Percentiles rank a stretch among this genome's conserved stretches.
These are phyloP conservation scores for Coptodon rendalli DNA, from an alignment of 2,113 vertebrate species.

Conservation along the genomic window DNA sequence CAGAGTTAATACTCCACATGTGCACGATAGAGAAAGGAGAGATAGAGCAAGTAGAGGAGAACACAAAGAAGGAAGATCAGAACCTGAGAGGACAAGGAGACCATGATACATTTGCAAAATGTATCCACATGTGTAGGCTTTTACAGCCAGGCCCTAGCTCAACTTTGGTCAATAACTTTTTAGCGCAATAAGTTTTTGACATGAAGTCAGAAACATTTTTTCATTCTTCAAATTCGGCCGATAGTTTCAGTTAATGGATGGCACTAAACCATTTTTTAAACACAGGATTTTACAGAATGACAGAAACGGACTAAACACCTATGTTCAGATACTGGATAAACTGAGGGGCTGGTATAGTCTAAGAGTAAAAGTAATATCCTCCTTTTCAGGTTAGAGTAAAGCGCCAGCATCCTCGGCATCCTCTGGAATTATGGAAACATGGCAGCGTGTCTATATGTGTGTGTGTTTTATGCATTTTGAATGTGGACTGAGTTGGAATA, in stretches of 20 bases:
- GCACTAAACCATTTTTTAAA: not conserved
- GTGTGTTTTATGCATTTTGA: not conserved
- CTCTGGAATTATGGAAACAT: not conserved
- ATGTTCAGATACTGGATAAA: not conserved
- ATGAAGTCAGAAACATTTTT: not conserved
- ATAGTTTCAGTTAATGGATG: fast-evolving
- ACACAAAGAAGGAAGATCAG: fast-evolving
- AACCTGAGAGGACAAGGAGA: fast-evolving
- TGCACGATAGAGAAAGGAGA: not conserved
- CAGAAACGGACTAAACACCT: not conserved
- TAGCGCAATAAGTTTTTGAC: not conserved
- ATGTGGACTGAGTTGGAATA: not conserved
- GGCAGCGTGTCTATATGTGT: not conserved
- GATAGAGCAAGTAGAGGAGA: fast-evolving
- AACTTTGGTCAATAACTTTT: not conserved
- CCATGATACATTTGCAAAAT: fast-evolving
- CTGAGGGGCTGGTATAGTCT: not conserved
- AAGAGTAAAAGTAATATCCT: not conserved
- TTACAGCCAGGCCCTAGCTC: not conserved
- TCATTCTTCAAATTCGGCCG: not conserved
- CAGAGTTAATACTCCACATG: not conserved
- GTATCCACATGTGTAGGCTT: not conserved
- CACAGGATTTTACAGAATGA: not conserved
- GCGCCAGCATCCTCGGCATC: not conserved
- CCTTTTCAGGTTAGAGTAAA: not conserved